Conservation (phyloP, 2,113 vertebrate genomes). For the Pipra filicauda region DNA sequence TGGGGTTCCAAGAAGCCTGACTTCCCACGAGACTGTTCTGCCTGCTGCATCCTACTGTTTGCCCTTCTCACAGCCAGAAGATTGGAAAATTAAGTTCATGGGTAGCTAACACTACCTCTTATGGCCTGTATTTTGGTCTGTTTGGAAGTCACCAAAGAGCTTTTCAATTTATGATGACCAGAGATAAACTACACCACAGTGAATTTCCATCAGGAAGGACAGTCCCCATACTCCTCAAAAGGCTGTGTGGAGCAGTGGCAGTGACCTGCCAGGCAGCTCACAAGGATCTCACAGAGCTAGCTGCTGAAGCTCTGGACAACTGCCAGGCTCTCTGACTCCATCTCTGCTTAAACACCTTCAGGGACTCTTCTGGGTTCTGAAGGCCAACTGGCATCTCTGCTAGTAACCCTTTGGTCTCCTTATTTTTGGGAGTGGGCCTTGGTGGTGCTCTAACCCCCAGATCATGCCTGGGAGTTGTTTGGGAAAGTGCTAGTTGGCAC, state of each 20-base stretch:
- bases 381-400: background rate
- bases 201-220: background rate
- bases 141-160: background rate
- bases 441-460: background rate
- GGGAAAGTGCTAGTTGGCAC: background rate
- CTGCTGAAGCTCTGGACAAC: background rate
- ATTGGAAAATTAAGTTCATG: background rate
- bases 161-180: background rate
- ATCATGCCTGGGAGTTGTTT: background rate
- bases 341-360: background rate
- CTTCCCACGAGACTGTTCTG: background rate
- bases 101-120: background rate
- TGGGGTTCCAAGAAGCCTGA: background rate
- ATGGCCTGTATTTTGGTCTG: background rate
- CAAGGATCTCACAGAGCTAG: background rate
- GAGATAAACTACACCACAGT: background rate
- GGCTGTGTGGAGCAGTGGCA: rapidly evolving
- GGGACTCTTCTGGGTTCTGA: background rate
- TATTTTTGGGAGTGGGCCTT: background rate
- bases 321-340: background rate
- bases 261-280: background rate
- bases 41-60: background rate
- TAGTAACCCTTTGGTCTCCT: background rate
- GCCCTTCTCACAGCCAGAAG: background rate
- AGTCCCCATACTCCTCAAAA: background rate